Conservation (phyloP, 2,797 vertebrate species). For the Mastacembelus armatus region DNA sequence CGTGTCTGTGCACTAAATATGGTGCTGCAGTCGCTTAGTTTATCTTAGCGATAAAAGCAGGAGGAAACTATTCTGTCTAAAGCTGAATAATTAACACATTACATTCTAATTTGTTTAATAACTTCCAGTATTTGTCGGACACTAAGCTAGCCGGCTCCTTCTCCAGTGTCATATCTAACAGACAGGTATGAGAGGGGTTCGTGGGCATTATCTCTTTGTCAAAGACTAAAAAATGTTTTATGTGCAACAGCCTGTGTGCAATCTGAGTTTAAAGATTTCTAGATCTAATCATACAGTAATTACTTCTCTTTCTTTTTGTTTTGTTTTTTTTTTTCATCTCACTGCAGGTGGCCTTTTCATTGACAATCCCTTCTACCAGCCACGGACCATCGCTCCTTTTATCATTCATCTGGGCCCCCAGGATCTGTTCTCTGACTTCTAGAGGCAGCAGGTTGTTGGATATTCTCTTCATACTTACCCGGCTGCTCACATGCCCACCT, state of each 20-base stretch:
- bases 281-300: constrained; percentile 8
- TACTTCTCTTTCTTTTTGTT: constrained; percentile 82
- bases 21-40: background rate
- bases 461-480: constrained; percentile 35
- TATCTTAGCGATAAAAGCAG: constrained; percentile 13
- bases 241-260: background rate
- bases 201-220: background rate
- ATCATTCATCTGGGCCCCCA: constrained; percentile 99
- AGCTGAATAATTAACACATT: background rate
- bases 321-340: constrained; percentile 85
- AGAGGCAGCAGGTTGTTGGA: constrained; percentile 83
- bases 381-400: constrained; percentile 96
- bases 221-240: background rate
- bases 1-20: background rate
- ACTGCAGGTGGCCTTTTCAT: constrained; percentile 99
- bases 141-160: background rate
- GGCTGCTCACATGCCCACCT: constrained; percentile 40
- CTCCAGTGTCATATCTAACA: background rate
- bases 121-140: constrained; percentile 1
- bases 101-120: background rate
- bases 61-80: background rate
- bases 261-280: background rate
- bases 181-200: background rate
- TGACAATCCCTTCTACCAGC: constrained; percentile 99
- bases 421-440: constrained; percentile 99